Evolutionary conservation across 1,140 invertebrate species (phyloP), one percentile per base, ranked within the genome.

Genomic region (Tetramorium parvispinum): DNA sequence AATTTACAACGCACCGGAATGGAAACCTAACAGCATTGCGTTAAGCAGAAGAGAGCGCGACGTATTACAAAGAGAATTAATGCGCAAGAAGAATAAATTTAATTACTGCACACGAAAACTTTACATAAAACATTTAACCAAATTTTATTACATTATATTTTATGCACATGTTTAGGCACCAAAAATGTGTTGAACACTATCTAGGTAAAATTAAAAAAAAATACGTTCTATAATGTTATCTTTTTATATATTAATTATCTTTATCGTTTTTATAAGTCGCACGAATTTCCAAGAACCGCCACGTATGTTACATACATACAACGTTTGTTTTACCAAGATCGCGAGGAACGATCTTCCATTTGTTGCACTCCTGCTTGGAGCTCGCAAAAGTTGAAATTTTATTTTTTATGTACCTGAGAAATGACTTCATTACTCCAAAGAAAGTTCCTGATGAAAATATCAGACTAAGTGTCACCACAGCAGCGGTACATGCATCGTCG

Each of bases 391-490:
- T 57, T 49, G 40, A 75, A 73, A 83, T 83, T 83, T 59, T 8
- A 18, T 18, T 70, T 49, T 11, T 43, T 24, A n/a, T 32, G 46
- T 53, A 16, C 11, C n/a, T 32, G 53, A 32, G 16, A 49, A 59
- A 75, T 49, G 40, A 59, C 24, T 59, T 83, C 51, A 18, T 82
- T 71, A 46, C 24, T 75, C 70, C 18, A 24, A 82, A 49, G 37
- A 70, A 53, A 24, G 53, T 73, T 73, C 6, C 53, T 46, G 79
- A 59, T 73, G 66, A 73, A 32, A 73, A 82, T 82, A 73, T 82
- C 66, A 59, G 37, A 16, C 79, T 59, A 59, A 73, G 53, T 57
- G 40, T 82, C 71, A 65, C 57, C 24, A 63, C 71, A 77, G 46
- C 68, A 18, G 6, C 51, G 24, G 24, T 59, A 24, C 43, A 82